phyloP scores from a whole-genome alignment of 2,113 vertebrate species.

The Cygnus buccinator region DNA sequence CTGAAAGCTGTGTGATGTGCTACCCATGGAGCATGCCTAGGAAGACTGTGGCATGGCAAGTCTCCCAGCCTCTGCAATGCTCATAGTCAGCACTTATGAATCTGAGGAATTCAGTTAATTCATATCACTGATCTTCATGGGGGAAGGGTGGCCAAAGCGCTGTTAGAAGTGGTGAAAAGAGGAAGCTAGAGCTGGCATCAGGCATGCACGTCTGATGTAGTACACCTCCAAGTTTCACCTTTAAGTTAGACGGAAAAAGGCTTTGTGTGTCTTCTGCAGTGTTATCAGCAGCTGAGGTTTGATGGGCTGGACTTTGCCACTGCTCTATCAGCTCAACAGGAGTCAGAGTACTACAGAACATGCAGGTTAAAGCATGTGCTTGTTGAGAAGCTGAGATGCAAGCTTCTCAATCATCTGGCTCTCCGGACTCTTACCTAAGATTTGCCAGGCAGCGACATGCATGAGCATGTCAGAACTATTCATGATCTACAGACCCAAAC shows the following conservation, averaged over 20 bases:
- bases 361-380: background rate
- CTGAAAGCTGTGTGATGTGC: background rate
- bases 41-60: conserved; percentile 32
- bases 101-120: conserved; percentile 52
- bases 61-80: conserved; percentile 17
- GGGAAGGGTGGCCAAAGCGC: background rate
- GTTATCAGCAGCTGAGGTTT: background rate
- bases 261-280: background rate
- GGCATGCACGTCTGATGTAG: background rate
- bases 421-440: background rate
- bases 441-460: background rate
- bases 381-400: background rate
- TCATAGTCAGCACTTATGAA: conserved; percentile 52
- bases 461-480: background rate
- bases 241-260: background rate
- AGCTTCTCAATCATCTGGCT: background rate
- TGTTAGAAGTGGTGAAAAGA: background rate
- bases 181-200: background rate
- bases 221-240: background rate
- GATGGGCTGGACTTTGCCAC: background rate
- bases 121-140: background rate
- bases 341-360: background rate
- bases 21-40: background rate
- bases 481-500: background rate
- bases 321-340: background rate